Percentiles rank a stretch among this genome's conserved stretches.
Conservation (phyloP, 2,113 vertebrate species). For the Oncorhynchus clarkii region DNA sequence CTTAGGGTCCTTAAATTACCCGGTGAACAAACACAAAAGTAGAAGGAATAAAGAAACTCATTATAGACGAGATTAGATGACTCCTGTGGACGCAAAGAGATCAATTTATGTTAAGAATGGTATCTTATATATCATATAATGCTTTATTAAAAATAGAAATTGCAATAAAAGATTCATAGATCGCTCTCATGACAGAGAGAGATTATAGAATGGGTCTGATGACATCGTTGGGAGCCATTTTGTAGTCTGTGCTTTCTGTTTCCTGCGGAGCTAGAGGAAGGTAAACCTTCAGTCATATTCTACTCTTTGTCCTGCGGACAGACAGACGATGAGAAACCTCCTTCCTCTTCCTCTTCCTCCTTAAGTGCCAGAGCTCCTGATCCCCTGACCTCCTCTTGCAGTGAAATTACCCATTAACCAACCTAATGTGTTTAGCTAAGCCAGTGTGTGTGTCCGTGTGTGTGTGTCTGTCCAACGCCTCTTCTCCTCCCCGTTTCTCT, state of each 20-base stretch:
- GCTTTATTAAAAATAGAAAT: slow-evolving; percentile 62
- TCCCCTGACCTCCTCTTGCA: slow-evolving; percentile 63
- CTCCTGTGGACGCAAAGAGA: slow-evolving; percentile 56
- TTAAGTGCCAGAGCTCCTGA: slow-evolving; percentile 65
- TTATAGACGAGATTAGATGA: slow-evolving; percentile 68
- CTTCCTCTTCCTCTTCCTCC: slow-evolving; percentile 47
- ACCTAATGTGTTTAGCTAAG: slow-evolving; percentile 54
- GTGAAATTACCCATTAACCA: slow-evolving; percentile 69
- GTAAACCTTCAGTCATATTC: neutral
- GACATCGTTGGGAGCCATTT: slow-evolving; percentile 22
- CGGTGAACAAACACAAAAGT: slow-evolving; percentile 73
- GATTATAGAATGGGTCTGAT: slow-evolving; percentile 42
- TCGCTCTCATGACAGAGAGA: slow-evolving; percentile 5
- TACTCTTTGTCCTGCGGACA: neutral
- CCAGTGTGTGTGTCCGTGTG: neutral
- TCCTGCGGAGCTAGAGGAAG: neutral
- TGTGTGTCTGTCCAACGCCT: slow-evolving; percentile 42
- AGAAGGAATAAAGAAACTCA: slow-evolving; percentile 62
- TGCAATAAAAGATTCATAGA: slow-evolving; percentile 58
- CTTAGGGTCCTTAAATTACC: slow-evolving; percentile 70
- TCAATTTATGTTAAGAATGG: slow-evolving; percentile 61
- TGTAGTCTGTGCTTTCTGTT: neutral
- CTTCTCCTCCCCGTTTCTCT: slow-evolving; percentile 50
- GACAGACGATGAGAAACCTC: slow-evolving; percentile 67
- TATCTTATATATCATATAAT: slow-evolving; percentile 49